Evolutionary conservation across 2,797 vertebrate genomes (phyloP), one percentile per base, ranked within the genome.

Genomic region (Loris lydekkerianus): DNA sequence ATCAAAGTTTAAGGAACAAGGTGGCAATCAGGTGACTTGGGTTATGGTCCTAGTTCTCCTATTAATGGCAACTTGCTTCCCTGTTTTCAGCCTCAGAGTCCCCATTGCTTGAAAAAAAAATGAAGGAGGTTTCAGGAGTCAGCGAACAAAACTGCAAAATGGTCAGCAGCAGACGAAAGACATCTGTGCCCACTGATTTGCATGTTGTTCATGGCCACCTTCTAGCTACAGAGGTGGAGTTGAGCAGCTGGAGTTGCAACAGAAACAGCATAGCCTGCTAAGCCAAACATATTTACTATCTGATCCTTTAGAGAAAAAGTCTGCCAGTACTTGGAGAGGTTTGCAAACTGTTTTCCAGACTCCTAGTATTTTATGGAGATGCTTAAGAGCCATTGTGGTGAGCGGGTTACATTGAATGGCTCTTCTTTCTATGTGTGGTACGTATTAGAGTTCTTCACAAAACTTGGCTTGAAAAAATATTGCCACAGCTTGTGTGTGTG

Each of bases 141-240:
- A 93, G 60, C 13, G 77, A 95, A 93, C 23, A 49, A 60, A 97
- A 93, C 91, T n/a, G 34, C 58, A 60, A 97, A 93, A 93, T 37
- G 34, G 61, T 87, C 73, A 46, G 31, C 27, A 56, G 3, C 2
- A 20, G 70, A 5, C 37, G 43, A 58, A 84, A 58, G 58, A 14
- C 15, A 94, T 67, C 60, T 25, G 40, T 7, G 21, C 17, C 14
- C 31, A 77, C 27, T 85, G 23, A 83, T 40, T 46, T 87, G 63
- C 7, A 78, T 17, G 56, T 29, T 65, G 69, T 21, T 34, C 56
- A 58, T 49, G 61, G 34, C 40, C 84, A 27, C 20, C 69, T 88
- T 90, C 34, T 2, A 69, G 69, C 49, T 81, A 70, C 10, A 86
- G 78, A n/a, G 63, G 70, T 43, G 78, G 82, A 88, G 18, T 11